Base-by-base conservation (phyloP, 2,888 invertebrate species). In the Helicoverpa assulta region DNA sequence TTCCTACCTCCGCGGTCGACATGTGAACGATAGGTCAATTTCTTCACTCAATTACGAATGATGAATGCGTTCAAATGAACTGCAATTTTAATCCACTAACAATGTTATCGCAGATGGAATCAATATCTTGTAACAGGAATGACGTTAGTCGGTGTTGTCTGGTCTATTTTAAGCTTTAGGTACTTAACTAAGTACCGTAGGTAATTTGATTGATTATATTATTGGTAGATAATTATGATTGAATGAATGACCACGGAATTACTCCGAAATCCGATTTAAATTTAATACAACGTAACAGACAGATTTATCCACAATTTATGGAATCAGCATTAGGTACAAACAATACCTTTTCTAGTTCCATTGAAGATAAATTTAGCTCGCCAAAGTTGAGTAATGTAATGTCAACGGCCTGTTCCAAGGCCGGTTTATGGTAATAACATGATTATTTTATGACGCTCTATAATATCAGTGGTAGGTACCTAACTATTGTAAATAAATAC, bases 401-500 rank as follows among this genome's bases (percentile, higher is more conserved):
- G 87, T 89, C 68, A 94, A 90, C 83, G 94, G 90, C 78, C 77
- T 70, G 58, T 54, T 21, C 54, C 70, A 70, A 78, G 77, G 70
- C 72, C 91, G 55, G 87, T 86, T 61, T 90, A 93, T 67, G 91
- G 91, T 80, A 68, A 90, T 82, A 74, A 89, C 89, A 56, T 91
- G 89, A 86, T 92, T 54, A 93, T 93, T 5, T 95, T 96, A 54
- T 93, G 93, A 21, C 92, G 76, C 96, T 21, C 77, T 96, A 67
- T 94, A 96, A 69, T 96, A 96, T 51, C 60, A 60, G 26, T 21
- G 52, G 53, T 73, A 60, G 57, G 59, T 64, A 76, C n/a, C n/a
- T n/a, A 76, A 47, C n/a, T n/a, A n/a, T 47, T 47, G 47, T n/a
- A 47, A 47, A 47, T n/a, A 47, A n/a, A 47, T 47, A 16, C 16